Conservation (phyloP, 2,888 invertebrate genomes). For the Dioctria linearis region DNA sequence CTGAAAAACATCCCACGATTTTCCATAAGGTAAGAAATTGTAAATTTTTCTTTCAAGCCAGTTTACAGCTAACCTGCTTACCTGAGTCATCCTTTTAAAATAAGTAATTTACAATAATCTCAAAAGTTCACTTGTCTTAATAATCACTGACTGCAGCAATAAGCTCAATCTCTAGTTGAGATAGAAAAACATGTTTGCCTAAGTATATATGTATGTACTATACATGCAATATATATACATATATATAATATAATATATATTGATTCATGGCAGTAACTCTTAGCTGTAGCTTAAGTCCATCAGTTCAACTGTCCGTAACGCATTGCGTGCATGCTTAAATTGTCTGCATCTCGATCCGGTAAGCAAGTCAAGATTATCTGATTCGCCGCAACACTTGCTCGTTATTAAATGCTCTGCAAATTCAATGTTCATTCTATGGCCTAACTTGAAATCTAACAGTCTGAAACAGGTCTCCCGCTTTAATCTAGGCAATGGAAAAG, state of each 20-base stretch:
- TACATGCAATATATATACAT: too few relatives aligned
- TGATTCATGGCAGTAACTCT: conserved; percentile 46
- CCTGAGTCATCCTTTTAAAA: conserved; percentile 30
- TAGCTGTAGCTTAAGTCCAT: conserved; percentile 39
- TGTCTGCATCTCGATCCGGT: conserved; percentile 2
- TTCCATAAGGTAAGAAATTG: conserved; percentile 18
- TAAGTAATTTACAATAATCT: neutral
- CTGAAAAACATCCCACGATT: neutral
- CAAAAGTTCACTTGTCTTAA: conserved; percentile 45
- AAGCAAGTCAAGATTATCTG: conserved; percentile 20
- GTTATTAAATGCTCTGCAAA: conserved; percentile 25
- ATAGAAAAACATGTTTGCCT: conserved; percentile 31
- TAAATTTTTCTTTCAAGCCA: conserved; percentile 16
- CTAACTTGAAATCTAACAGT: conserved; percentile 48
- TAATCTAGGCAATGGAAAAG: conserved; percentile 6
- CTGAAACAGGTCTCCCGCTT: conserved; percentile 41
- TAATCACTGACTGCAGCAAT: conserved; percentile 37
- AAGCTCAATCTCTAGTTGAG: conserved; percentile 14
- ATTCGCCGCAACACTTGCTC: conserved; percentile 10
- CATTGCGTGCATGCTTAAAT: conserved; percentile 39
- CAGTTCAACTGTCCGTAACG: conserved; percentile 48
- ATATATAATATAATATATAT: neutral
- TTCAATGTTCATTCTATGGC: conserved; percentile 19
- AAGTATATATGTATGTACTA: too few relatives aligned
- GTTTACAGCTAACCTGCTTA: conserved; percentile 3